phyloP scores from a whole-genome alignment of 2,113 vertebrate species.

The Heterochromis multidens region DNA sequence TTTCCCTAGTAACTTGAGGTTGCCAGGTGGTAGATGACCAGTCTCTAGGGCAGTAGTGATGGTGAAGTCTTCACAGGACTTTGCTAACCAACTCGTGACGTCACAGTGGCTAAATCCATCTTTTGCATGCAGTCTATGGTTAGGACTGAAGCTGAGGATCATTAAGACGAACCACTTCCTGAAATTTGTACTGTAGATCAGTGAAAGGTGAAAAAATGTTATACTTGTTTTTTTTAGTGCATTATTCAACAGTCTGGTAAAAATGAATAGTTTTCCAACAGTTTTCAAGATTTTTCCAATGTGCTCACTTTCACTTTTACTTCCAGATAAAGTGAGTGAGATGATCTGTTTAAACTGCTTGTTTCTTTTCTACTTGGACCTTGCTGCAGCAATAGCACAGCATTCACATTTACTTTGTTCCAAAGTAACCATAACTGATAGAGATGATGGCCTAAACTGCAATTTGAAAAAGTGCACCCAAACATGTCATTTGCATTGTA shows the following conservation, averaged over 20 bases:
- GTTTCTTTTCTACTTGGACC: not conserved
- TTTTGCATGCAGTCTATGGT: not conserved
- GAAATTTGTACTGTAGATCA: not conserved
- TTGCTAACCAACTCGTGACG: too few species aligned
- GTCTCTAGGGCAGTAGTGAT: too few species aligned
- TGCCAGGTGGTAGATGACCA: not conserved
- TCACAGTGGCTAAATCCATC: too few species aligned
- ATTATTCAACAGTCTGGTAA: not conserved
- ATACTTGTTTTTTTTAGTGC: not conserved
- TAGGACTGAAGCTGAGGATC: not conserved
- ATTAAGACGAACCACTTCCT: not conserved
- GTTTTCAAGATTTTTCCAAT: not conserved
- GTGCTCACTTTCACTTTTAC: not conserved
- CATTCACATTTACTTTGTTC: not conserved
- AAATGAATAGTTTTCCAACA: not conserved
- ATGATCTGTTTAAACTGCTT: not conserved
- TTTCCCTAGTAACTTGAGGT: not conserved
- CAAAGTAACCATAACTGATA: not conserved
- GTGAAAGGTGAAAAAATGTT: not conserved
- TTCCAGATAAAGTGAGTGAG: not conserved
- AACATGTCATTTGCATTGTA: constrained; percentile 62
- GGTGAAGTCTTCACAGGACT: too few species aligned
- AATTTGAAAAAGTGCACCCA: not conserved
- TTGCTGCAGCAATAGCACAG: not conserved
- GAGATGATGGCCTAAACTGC: not conserved